These are phyloP conservation scores for Lypha dubia DNA, from an alignment of 2,888 invertebrate genomes.

Conservation along the genomic window DNA sequence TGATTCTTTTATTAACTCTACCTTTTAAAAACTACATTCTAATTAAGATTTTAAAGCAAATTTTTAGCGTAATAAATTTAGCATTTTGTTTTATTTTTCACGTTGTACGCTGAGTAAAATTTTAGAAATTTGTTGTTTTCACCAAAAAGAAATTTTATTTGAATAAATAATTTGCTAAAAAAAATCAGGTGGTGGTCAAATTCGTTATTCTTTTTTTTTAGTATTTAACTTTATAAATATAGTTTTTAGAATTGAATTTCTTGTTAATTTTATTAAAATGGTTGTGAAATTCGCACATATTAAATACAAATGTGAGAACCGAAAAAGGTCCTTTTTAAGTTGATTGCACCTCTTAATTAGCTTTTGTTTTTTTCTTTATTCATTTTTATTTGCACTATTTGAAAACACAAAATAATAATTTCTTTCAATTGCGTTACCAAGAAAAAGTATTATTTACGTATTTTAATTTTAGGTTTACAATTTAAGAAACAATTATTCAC, in stretches of 20 bases:
- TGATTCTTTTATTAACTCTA: slow-evolving; percentile 46
- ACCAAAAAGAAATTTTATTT: slow-evolving; percentile 25
- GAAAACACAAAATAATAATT: background rate
- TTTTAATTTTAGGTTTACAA: background rate
- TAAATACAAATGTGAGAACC: slow-evolving; percentile 73
- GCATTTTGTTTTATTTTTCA: slow-evolving; percentile 64
- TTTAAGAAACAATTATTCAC: too few species aligned
- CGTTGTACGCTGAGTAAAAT: slow-evolving; percentile 75
- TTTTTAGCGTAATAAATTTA: slow-evolving; percentile 53
- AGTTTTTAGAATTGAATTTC: slow-evolving; percentile 56
- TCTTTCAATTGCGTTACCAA: background rate
- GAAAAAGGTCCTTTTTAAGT: slow-evolving; percentile 69
- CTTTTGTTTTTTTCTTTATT: slow-evolving; percentile 39
- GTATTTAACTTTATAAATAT: slow-evolving; percentile 29
- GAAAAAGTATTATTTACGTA: background rate
- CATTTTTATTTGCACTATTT: slow-evolving; percentile 54
- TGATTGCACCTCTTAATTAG: slow-evolving; percentile 55
- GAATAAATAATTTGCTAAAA: slow-evolving; percentile 32
- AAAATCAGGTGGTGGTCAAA: slow-evolving; percentile 73
- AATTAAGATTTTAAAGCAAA: slow-evolving; percentile 35
- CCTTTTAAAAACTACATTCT: slow-evolving; percentile 27
- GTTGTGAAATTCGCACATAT: slow-evolving; percentile 45
- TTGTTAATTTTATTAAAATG: slow-evolving; percentile 48
- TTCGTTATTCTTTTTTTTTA: slow-evolving; percentile 12
- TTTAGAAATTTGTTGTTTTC: slow-evolving; percentile 59